Base-by-base conservation (phyloP, 1,140 invertebrate genomes). In the Mizuhopecten yessoensis region DNA sequence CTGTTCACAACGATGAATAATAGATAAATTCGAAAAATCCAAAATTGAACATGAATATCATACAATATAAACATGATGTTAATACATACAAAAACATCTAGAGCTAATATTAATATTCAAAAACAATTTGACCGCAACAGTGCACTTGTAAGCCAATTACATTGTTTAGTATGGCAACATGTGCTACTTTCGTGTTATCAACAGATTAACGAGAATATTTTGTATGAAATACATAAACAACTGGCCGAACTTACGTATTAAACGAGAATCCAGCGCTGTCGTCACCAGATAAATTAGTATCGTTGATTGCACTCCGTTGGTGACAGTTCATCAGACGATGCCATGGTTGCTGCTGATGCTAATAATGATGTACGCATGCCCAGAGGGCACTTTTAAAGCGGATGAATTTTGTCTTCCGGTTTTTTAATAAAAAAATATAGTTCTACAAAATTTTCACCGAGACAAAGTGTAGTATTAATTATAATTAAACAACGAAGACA, bases 281-380 rank as follows among this genome's bases (percentile, higher is more conserved):
- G 23, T 75, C 57, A 29, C 17, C n/a, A n/a, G 5, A 75, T 75
- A 75, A 75, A 75, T 75, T 75, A 75, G 23, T 75, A 75, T 17
- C 29, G 23, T 7, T 29, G 57, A 75, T 29, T 75, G 57, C n/a
- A 75, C 57, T 5, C 5, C 29, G 23, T 75, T 29, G 57, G 57
- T 75, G 57, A 75, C 57, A 75, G 57, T 75, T 75, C 57, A n/a
- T 75, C 57, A 75, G 57, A 75, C 57, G 57, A 75, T 75, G 57
- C 57, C 57, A 75, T 75, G 57, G 57, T 75, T 75, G 57, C 57
- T 75, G 57, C 57, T 75, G 57, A 75, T 75, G 57, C 57, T 75
- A 75, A 75, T 75, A 75, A 75, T 75, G 57, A 75, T 75, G 57
- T 75, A 75, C 57, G 57, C 57, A 75, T 75, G 57, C 57, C 57